Evolutionary conservation across 2,888 invertebrate species (phyloP), one percentile per base, ranked within the genome.

Genomic region (Elegia similella): DNA sequence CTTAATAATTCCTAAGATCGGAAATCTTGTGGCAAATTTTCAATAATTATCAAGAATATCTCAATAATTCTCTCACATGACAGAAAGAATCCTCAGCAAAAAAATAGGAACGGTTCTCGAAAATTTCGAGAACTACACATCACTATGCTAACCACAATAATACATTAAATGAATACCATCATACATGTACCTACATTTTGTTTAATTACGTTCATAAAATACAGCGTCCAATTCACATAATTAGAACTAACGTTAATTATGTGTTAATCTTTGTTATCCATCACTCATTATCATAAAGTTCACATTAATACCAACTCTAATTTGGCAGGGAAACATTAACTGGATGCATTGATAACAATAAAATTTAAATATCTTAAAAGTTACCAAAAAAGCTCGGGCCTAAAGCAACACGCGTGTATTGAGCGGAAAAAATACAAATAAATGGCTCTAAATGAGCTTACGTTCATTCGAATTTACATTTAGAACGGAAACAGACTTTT

Each of bases 261-360:
- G 63, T 61, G 63, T 65, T 72, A 70, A 73, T 71, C 72, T 66
- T 60, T 58, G 60, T 67, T 70, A 65, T 67, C 70, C 69, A 76
- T 76, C 72, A 62, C 63, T 50, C 65, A 79, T 78, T 81, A 76
- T 67, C 77, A 81, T 80, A 80, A 76, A 81, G 76, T 71, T 61
- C 60, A 72, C 76, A 77, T 81, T 75, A 75, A 62, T 61, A 67
- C 62, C 52, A 62, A 66, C 66, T 70, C 72, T 75, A 76, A 80
- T 76, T 76, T 72, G 75, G 76, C 72, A 72, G 64, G 66, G 64
- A 67, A 66, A 66, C 71, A 69, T 75, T 75, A 76, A 72, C 64
- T 62, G 68, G 57, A 67, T 62, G 42, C 61, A 64, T 60, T 69
- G 78, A 80, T 77, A 76, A 71, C 69, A 67, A 61, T 67, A 59